phyloP scores from a whole-genome alignment of 2,797 vertebrate genomes.

The Myotis daubentonii region DNA sequence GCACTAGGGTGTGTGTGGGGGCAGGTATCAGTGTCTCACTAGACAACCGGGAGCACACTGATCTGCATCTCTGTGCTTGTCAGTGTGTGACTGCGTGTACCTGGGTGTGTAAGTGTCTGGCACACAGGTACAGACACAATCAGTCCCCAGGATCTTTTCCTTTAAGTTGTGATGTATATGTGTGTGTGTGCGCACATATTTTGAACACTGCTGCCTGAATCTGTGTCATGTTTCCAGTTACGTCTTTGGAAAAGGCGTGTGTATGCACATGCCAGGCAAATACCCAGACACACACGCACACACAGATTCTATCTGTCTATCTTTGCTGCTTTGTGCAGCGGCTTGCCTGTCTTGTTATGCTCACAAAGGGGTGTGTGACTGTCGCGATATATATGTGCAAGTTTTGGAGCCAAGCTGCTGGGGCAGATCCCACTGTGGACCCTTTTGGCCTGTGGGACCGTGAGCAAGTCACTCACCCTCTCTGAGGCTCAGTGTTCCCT shows the following conservation, averaged over 20 bases:
- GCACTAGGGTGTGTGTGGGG: accelerated
- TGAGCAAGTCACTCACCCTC: neutral
- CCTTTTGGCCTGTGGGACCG: neutral
- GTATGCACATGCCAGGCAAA: neutral
- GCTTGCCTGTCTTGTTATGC: neutral
- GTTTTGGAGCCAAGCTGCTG: neutral
- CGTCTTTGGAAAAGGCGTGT: neutral
- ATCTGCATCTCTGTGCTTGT: neutral
- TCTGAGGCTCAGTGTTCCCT: neutral
- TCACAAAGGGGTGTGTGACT: neutral
- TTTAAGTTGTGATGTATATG: neutral
- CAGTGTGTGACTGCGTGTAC: neutral
- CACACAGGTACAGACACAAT: neutral
- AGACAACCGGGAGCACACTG: too few relatives aligned
- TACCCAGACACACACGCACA: neutral
- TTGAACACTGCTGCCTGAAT: neutral
- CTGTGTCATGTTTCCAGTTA: neutral
- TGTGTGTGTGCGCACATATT: neutral
- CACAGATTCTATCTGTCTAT: neutral
- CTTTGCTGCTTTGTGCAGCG: neutral
- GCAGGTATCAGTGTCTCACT: neutral
- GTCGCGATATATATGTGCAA: accelerated
- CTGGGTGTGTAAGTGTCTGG: neutral
- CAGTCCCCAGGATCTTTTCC: neutral
- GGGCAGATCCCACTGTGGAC: neutral